A percentile compares a stretch with the other conserved stretches of the same genome.
Conservation (phyloP, 1,140 invertebrate genomes). For the Caenorhabditis tropicalis region DNA sequence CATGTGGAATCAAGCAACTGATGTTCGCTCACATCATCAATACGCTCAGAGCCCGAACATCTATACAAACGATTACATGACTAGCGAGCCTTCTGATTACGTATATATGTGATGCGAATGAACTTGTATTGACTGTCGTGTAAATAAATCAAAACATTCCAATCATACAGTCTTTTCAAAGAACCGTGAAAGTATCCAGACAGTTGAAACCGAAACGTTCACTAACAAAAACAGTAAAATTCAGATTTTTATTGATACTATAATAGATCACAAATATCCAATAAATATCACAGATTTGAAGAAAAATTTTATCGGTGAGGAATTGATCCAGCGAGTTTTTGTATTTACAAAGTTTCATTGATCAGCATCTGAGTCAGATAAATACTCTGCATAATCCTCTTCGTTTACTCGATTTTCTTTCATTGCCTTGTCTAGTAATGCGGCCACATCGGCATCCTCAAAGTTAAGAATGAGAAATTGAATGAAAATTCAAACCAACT, state of each 20-base stretch:
- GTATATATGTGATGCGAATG: neutral
- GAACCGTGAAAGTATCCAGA: no score
- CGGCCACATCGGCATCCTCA: conserved; percentile 71
- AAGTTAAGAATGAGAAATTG: neutral
- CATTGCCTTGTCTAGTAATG: conserved; percentile 72
- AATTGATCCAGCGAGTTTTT: no score
- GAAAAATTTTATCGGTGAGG: no score
- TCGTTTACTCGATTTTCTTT: conserved; percentile 56
- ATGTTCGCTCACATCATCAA: conserved; percentile 1
- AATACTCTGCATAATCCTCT: conserved; percentile 48
- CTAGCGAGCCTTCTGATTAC: conserved; percentile 18
- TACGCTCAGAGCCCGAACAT: conserved; percentile 15
- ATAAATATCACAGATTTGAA: no score
- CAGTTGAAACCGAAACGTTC: no score
- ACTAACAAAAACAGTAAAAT: no score
- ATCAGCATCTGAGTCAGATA: conserved; percentile 44
- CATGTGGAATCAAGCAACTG: neutral
- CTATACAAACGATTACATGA: conserved; percentile 14
- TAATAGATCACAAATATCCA: no score
- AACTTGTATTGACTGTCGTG: neutral
- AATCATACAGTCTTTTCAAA: no score
- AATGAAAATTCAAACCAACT: no score
- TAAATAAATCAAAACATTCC: neutral
- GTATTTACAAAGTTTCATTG: neutral
- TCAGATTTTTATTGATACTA: no score